Base-by-base conservation (phyloP, 2,797 vertebrate species). In the Myotis planiceps region DNA sequence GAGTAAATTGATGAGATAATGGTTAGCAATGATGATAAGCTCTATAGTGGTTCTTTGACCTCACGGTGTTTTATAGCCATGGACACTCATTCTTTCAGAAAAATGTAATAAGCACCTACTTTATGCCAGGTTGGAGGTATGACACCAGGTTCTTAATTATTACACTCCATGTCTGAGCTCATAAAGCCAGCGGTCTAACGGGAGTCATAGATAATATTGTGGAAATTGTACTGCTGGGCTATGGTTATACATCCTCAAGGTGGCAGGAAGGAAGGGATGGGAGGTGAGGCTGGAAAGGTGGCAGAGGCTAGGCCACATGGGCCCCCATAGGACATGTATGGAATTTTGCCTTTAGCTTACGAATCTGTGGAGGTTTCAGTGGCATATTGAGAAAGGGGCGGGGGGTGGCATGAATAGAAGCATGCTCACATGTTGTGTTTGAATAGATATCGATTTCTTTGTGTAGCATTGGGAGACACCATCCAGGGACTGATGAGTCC, bases 291-390 rank as follows among this genome's bases (percentile, higher is more conserved):
- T 34, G 16, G 51, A 37, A 84, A 45, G 37, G 68, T 42, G 63
- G n/a, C 55, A 68, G 78, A 19, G 13, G 1, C 66, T 23, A 21
- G 78, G 21, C 42, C 15, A 13, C 63, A 53, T 4, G 3, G 10
- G 6, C 63, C 13, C 34, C 55, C 13, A 1, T 7, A 58, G 55
- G 32, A 68, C 42, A 74, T 88, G 88, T 93, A 42, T 16, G 80
- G 72, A 80, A 9, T 74, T 94, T 81, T 87, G 34, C 63, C 49
- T 95, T 82, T 42, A 21, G 58, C 16, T 75, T 93, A 25, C 65
- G 19, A 72, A 32, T 39, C 66, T 37, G 2, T 49, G 32, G 53
- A 51, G 42, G 79, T 65, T 89, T 58, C 16, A 74, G 58, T 37
- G 47, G 19, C 10, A 2, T 23, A 58, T 37, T 21, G 37, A 55